phyloP scores from a whole-genome alignment of 2,888 invertebrate species.

The Pachycephus smyrnensis region DNA sequence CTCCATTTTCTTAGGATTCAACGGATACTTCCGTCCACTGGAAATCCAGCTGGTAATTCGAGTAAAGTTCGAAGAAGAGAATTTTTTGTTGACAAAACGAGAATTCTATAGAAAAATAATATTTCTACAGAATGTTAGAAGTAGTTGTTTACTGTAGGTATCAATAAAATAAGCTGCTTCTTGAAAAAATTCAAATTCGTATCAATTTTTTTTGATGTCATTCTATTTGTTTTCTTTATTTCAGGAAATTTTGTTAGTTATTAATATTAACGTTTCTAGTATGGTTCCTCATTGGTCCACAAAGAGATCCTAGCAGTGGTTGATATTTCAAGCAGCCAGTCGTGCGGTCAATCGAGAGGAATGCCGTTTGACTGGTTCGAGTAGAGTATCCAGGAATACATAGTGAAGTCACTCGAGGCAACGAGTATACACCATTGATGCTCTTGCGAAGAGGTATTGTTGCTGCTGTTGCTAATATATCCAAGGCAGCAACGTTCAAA shows the following conservation, averaged over 20 bases:
- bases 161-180: no score
- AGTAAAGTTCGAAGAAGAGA: no score
- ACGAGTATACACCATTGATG: not conserved
- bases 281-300: not conserved
- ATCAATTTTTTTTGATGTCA: no score
- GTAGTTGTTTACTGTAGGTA: no score
- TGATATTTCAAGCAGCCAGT: not conserved
- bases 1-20: not conserved
- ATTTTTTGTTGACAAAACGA: no score
- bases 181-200: no score
- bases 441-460: not conserved
- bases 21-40: not conserved
- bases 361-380: slow-evolving; percentile 55
- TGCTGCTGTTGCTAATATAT: not conserved
- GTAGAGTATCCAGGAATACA: slow-evolving; percentile 11
- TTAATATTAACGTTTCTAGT: no score
- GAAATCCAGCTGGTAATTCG: no score
- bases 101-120: no score
- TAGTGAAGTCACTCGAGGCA: slow-evolving; percentile 17
- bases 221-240: no score
- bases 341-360: slow-evolving; percentile 41
- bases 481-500: not conserved
- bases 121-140: no score
- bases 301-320: not conserved
- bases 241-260: no score